Base-by-base conservation (phyloP, 2,113 vertebrate species). In the Neotoma lepida region DNA sequence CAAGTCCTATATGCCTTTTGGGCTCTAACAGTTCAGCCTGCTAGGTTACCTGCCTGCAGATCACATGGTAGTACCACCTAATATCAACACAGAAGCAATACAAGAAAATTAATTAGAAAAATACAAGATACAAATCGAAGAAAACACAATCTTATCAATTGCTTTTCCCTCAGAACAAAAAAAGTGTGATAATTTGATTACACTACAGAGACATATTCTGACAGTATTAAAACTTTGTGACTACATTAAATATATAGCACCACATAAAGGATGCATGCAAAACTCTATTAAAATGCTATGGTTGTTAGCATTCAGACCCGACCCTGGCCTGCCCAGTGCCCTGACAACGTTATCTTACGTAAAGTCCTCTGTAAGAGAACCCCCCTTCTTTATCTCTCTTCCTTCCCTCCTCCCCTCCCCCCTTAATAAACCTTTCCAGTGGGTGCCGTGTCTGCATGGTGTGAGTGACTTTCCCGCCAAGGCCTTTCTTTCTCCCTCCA, bases 101-200 rank as follows among this genome's bases (percentile, higher is more conserved):
- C 0, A 24, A 14, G 49, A 22, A 89, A 61, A 63, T 70, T 74
- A 88, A 88, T 81, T 18, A 66, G n/a, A 91, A 93, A 90, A 91
- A 89, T 26, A 70, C 0, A 41, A 26, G 88, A 28, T 68, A 58
- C 1, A 82, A 88, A 33, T 2, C 15, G 73, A 49, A 85, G 33
- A 89, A 96, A 89, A 87, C 64, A 70, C 68, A 80, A 91, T 73
- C 76, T 86, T 17, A 92, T 63, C 80, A 77, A 39, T 10, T 85
- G 58, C 30, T 76, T 93, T 87, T 91, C 51, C 28, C 88, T 51
- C 24, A 71, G 85, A 95, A 88, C 17, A 94, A 91, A 92, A 91
- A 54, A 15, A 39, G 77, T n/a, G 35, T 35, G 94, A 49, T 86
- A 77, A 96, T 77, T 18, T 81, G 24, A 91, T 93, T 84, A 76